Base-by-base conservation (phyloP, 1,140 invertebrate genomes). In the Oedothorax gibbosus region DNA sequence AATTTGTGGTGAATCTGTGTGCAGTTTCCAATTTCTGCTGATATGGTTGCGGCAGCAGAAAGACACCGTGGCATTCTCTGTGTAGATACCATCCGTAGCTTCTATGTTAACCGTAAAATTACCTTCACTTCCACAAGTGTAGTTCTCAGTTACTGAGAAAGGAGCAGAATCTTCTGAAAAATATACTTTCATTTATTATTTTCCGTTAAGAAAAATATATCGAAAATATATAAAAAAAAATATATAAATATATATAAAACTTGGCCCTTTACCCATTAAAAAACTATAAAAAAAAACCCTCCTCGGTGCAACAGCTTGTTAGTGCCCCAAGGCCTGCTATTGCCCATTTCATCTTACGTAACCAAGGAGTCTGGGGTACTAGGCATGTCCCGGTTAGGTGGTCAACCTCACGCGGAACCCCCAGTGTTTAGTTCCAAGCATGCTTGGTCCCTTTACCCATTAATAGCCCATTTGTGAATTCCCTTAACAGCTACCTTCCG, bases 1-100 rank as follows among this genome's bases (percentile, higher is more conserved):
- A 0, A 78, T 85, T 56, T 78, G 53, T 2, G 65, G 83, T 5
- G 73, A 69, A 57, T 85, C 21, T 57, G 65, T 68, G 18, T 77
- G 12, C 0, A 85, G 51, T 0, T 5, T 62, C 83, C 83, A 85
- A 18, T 57, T 71, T 21, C 75, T 68, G n/a, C 64, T 62, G 15
- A 85, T 57, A 9, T n/a, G 35, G 15, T 85, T 71, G 0, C 60
- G 0, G 9, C 83, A 85, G 18, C 83, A 85, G 0, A 78, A 15
- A 6, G 54, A 7, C 15, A 21, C 35, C 0, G 11, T 7, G 15
- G 54, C 56, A 18, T 71, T 76, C 35, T 78, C 83, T n/a, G 56
- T 69, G 14, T 7, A 14, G 10, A 21, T 53, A 10, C 9, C 54
- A n/a, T 85, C 66, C 5, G 54, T 21, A 14, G 66, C 75, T 11